phyloP scores from a whole-genome alignment of 2,113 vertebrate species.

The Tichodroma muraria region DNA sequence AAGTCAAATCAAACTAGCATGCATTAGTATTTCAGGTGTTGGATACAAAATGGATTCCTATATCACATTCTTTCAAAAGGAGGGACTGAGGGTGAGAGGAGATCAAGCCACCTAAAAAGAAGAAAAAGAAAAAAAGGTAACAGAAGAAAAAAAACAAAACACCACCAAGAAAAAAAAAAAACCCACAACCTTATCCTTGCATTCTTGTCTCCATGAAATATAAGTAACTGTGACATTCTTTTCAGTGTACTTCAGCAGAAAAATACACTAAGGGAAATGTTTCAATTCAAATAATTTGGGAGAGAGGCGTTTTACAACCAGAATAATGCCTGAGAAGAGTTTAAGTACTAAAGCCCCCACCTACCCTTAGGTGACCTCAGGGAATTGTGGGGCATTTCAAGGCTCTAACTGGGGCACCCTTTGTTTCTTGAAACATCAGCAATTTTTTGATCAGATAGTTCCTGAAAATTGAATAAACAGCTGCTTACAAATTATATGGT shows the following conservation, averaged over 20 bases:
- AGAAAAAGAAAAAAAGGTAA: background rate
- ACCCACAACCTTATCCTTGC: background rate
- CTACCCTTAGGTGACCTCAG: background rate
- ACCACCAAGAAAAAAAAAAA: background rate
- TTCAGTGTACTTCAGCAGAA: background rate
- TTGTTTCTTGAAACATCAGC: background rate
- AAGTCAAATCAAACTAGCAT: background rate
- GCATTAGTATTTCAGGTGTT: background rate
- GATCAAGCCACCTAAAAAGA: background rate
- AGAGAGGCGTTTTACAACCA: background rate
- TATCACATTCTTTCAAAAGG: background rate
- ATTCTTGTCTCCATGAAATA: background rate
- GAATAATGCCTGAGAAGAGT: background rate
- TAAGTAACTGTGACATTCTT: background rate
- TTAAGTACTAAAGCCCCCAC: background rate
- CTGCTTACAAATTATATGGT: background rate
- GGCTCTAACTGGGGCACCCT: accelerated
- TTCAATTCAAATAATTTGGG: background rate
- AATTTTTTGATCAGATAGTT: background rate
- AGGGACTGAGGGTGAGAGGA: accelerated
- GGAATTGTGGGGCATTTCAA: background rate
- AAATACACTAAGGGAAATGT: background rate
- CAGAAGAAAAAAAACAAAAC: background rate
- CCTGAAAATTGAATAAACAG: slow-evolving; percentile 10
- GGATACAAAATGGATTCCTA: background rate